phyloP scores from a whole-genome alignment of 2,113 vertebrate genomes.

The Bos javanicus region DNA sequence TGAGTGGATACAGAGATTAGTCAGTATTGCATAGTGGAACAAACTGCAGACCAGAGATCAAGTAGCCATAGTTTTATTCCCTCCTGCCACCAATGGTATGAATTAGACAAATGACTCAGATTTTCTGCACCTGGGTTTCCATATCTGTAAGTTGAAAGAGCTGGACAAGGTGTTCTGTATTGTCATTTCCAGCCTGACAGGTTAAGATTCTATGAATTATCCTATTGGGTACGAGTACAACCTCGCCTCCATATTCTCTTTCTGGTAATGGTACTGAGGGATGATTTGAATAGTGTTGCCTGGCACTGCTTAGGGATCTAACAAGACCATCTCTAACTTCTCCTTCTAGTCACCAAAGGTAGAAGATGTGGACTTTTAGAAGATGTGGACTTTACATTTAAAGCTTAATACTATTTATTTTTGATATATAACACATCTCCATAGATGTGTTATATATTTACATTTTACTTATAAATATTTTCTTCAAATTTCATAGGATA shows the following conservation, averaged over 20 bases:
- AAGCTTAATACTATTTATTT: not conserved
- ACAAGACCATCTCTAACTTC: not conserved
- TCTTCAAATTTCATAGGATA: not conserved
- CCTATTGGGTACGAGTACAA: not conserved
- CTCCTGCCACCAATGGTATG: not conserved
- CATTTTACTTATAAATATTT: slow-evolving; percentile 36
- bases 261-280: not conserved
- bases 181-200: not conserved
- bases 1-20: not conserved
- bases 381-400: too few species aligned
- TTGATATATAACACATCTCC: not conserved
- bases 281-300: not conserved
- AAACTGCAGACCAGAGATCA: not conserved
- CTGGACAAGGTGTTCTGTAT: not conserved
- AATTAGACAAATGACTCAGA: not conserved
- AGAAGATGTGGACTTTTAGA: too few species aligned
- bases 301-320: not conserved
- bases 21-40: not conserved
- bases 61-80: not conserved
- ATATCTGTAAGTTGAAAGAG: not conserved
- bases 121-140: not conserved
- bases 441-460: not conserved
- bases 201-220: not conserved
- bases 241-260: not conserved
- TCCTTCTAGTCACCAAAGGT: not conserved